Base-by-base conservation (phyloP, 2,113 vertebrate genomes). In the Saguinus midas region DNA sequence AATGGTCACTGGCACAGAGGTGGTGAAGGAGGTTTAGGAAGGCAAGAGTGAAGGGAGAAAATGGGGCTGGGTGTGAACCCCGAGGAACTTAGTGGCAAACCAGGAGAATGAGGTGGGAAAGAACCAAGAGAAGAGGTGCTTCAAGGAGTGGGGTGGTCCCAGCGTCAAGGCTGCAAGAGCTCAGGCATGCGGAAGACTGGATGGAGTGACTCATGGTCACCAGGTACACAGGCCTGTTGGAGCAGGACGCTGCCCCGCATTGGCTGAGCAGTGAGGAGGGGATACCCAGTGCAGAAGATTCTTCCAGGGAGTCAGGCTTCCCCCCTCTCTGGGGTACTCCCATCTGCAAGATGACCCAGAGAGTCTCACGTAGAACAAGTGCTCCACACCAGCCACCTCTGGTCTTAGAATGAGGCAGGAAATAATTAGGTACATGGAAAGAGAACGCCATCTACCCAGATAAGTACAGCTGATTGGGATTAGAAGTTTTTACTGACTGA, bases 241-340 rank as follows among this genome's bases (percentile, higher is more conserved):
- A 35, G 40, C 66, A 9, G 45, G 8, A 35, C 0, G 0, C 55
- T 1, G 2, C n/a, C 64, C 75, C 2, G 0, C 25, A 29, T 55
- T n/a, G 13, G 70, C 68, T 4, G 64, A 83, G 40, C 48, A 32
- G 16, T 17, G 14, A 73, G 20, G 40, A 72, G 3, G 0, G 23
- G 21, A 80, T 10, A 16, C 20, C 7, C 12, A 40, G 52, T 40
- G 12, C 17, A 85, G 16, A 57, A 4, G 32, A 81, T 18, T 64
- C 82, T 75, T 86, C 45, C 43, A 21, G 55, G 73, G 66, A 11
- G 6, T 25, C 14, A 32, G 64, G 12, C 27, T 55, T 12, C 3
- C 4, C 55, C n/a, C 55, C 18, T 37, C 35, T 85, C 52, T n/a
- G 21, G 17, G 8, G 4, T 18, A 61, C 48, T 35, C 64, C 64